Evolutionary conservation across 1,140 invertebrate genomes (phyloP).

Genomic region (Drosophila grimshawi): DNA sequence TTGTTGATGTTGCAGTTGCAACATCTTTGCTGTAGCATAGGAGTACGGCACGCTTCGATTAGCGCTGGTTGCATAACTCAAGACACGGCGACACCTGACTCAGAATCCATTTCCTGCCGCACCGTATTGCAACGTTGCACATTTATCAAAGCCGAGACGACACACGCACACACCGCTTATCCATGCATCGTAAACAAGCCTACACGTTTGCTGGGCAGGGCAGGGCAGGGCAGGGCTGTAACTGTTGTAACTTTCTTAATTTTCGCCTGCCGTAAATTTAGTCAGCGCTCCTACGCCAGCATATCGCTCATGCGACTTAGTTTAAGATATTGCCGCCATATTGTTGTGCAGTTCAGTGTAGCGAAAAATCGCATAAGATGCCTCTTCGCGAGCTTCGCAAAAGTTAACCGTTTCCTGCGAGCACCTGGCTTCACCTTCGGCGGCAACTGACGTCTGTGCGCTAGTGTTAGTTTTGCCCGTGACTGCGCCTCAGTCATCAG

Average conservation of each 20-base stretch:
- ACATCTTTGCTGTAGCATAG: neutral
- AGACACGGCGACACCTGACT: constrained; percentile 40
- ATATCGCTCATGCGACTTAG: constrained; percentile 21
- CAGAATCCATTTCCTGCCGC: constrained; percentile 67
- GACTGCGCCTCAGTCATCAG: constrained; percentile 58
- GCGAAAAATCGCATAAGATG: constrained; percentile 75
- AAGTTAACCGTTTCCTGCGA: constrained; percentile 44
- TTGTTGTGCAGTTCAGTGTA: constrained; percentile 67
- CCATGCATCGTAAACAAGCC: constrained; percentile 70
- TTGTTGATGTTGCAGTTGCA: neutral
- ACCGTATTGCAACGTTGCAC: constrained; percentile 44
- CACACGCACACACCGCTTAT: constrained; percentile 36
- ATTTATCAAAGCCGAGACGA: constrained; percentile 64
- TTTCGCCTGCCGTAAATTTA: constrained; percentile 65
- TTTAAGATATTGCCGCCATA: constrained; percentile 41
- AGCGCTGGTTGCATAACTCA: constrained; percentile 62
- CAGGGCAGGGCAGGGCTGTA: constrained; percentile 4
- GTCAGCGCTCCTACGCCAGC: constrained; percentile 41
- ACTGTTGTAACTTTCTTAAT: constrained; percentile 72
- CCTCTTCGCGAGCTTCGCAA: constrained; percentile 48
- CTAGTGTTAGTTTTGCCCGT: constrained; percentile 45
- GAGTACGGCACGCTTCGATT: constrained; percentile 29
- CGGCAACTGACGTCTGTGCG: no score
- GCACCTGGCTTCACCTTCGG: constrained; percentile 4
- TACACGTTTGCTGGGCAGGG: constrained; percentile 20